These are phyloP conservation scores for roundworm (Caenorhabditis elegans) DNA, from an alignment of 1,140 invertebrate genomes.

Conservation along the genomic window DNA sequence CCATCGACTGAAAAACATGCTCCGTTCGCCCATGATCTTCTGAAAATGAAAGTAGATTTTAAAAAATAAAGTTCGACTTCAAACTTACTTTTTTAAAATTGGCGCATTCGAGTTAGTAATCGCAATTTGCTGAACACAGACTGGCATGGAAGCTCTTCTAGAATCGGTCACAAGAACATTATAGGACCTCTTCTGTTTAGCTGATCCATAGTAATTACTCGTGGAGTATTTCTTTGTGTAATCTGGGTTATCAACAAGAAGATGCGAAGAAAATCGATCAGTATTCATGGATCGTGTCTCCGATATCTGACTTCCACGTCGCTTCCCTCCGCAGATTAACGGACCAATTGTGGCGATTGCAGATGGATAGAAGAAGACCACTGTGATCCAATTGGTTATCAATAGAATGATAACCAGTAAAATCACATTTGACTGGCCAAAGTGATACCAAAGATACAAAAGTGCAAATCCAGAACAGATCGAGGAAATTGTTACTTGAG, in stretches of 20 bases:
- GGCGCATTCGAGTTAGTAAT: not conserved
- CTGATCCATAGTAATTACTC: not conserved
- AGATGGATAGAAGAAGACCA: not conserved
- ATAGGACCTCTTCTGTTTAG: not conserved
- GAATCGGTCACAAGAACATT: not conserved
- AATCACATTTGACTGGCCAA: not conserved
- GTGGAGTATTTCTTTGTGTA: constrained; percentile 18
- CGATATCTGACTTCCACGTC: constrained; percentile 5
- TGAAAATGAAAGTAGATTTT: not conserved
- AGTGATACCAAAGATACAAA: not conserved
- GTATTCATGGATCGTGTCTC: not conserved
- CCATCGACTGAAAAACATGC: constrained; percentile 15
- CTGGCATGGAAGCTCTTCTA: constrained; percentile 3
- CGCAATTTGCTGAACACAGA: not conserved
- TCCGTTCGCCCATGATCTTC: constrained; percentile 11
- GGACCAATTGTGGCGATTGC: not conserved
- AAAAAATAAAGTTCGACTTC: too few species aligned
- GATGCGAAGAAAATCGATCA: not conserved
- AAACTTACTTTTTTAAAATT: not conserved
- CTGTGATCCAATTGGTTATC: not conserved
- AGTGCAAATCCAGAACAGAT: not conserved
- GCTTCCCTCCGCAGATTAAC: not conserved
- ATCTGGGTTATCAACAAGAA: not conserved
- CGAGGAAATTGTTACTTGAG: not conserved
- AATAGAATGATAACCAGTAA: not conserved